Evolutionary conservation across 2,797 vertebrate species (phyloP), one percentile per base, ranked within the genome.

Genomic region (Discoglossus pictus): DNA sequence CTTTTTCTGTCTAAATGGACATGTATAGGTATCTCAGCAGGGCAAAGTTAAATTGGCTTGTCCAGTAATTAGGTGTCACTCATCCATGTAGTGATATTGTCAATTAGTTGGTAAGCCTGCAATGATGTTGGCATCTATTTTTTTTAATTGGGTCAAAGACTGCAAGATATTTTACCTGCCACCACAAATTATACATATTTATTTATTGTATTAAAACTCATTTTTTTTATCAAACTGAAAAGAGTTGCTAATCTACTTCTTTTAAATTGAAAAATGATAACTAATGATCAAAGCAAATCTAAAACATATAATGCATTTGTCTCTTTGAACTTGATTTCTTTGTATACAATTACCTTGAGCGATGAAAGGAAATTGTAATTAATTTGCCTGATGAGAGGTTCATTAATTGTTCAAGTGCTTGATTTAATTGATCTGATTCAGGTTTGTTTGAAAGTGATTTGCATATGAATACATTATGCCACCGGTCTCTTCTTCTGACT

Each of bases 21-120:
- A 83, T 74, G 58, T 69, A 74, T 2, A 80, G 60, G 79, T 80
- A 79, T 86, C 82, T 85, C 86, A 88, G 85, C 83, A 79, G 80
- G 84, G 66, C 75, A 64, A 55, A 76, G 74, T 78, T 84, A 86
- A 85, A 89, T 89, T 84, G 80, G 74, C 79, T 83, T 0, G 66
- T 83, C 83, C 65, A 36, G 76, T 65, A 61, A 74, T 84, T 83
- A 79, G 81, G 83, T 86, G 74, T 70, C 73, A 81, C 77, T 81
- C 74, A 72, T 77, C 58, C 81, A 78, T 82, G 82, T 82, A 50
- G 66, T 78, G 66, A 75, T 79, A 74, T n/a, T 53, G 58, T 42
- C 21, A 39, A 64, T 78, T 80, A 72, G 39, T 73, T 73, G 15
- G 15, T 52, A 2, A 35, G 5, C 51, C 50, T 67, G 58, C 6